Evolutionary conservation across 2,888 invertebrate genomes (phyloP), one percentile per base, ranked within the genome.

Genomic region (Himalopsyche japonica): DNA sequence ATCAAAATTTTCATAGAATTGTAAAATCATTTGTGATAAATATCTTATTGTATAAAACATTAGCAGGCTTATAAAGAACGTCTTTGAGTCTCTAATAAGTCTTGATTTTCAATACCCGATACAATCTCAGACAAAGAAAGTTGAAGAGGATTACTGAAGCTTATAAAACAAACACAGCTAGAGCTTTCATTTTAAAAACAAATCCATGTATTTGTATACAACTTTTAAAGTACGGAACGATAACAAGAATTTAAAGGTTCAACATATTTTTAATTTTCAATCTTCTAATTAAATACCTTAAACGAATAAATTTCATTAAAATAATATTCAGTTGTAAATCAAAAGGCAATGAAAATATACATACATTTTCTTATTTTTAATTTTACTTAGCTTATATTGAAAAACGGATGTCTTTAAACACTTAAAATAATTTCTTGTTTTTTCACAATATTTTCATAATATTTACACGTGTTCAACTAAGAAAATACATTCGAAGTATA

Each of bases 81-180:
- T 57, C 24, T 57, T 57, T 24, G 57, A 57, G 57, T n/a, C 57
- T 57, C 20, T 57, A 57, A 76, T 76, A 76, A 76, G 27, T n/a
- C 76, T 32, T 34, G 57, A 34, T 34, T 76, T 76, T 76, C 76
- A 76, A 76, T 76, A 76, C 76, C 27, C 76, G 76, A 34, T 34
- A 32, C 34, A 30, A 76, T 32, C 76, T 32, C 20, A 76, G n/a
- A 30, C 30, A 76, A 76, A 30, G 34, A 34, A 30, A 76, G 32
- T 76, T 34, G 34, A 76, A 76, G 32, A 76, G 34, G 76, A 76
- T 76, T 76, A 76, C 76, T n/a, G 76, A n/a, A 57, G 76, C 76
- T 76, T 57, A 57, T 57, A 57, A n/a, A 57, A 57, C 57, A 57
- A 57, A 24, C n/a, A 57, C 57, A 20, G 57, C 20, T n/a, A 57